Base-by-base conservation (phyloP, 2,797 vertebrate genomes). In the Pangasius macronema region DNA sequence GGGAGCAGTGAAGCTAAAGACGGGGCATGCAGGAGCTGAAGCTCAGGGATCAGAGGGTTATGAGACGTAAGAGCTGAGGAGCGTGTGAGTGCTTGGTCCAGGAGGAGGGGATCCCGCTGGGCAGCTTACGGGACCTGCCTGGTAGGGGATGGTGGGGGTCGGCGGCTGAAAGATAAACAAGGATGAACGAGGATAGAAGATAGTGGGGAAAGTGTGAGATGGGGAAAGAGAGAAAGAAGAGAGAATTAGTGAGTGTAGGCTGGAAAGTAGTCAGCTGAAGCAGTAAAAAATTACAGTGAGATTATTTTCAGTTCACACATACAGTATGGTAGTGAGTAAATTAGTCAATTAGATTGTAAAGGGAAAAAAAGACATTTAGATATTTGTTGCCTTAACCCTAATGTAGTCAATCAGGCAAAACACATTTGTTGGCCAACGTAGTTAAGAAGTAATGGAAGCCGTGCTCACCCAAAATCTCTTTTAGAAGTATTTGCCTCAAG, bases 101-200 rank as follows among this genome's bases (percentile, higher is more conserved):
- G 73, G 57, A 68, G 55, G 53, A 87, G 20, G 24, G 77, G 53
- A 63, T 55, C 67, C 18, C 0, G 33, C 49, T 30, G 13, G 68
- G 57, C 5, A 84, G 87, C 91, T 94, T 95, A 95, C 13, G 95
- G 95, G 76, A 85, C 95, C 93, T 96, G 95, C 92, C 95, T 92
- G 93, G 95, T 95, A 30, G 95, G 95, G 88, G 95, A 96, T 20
- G 95, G 95, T 22, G 95, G 95, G 70, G 95, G 95, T 83, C 95
- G 95, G 75, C 95, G 95, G 86, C 95, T 96, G 70, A 13, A 39
- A 46, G 20, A 55, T 39, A 68, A 59, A 51, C 81, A 39, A 80
- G 16, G 36, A 46, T 3, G n/a, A 7, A 33, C 36, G 76, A 55
- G 55, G 53, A 39, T 14, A 7, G 55, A 27, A n/a, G 13, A 61